These are phyloP conservation scores for Liasis olivaceus DNA, from an alignment of 2,797 vertebrate species.

Conservation along the genomic window DNA sequence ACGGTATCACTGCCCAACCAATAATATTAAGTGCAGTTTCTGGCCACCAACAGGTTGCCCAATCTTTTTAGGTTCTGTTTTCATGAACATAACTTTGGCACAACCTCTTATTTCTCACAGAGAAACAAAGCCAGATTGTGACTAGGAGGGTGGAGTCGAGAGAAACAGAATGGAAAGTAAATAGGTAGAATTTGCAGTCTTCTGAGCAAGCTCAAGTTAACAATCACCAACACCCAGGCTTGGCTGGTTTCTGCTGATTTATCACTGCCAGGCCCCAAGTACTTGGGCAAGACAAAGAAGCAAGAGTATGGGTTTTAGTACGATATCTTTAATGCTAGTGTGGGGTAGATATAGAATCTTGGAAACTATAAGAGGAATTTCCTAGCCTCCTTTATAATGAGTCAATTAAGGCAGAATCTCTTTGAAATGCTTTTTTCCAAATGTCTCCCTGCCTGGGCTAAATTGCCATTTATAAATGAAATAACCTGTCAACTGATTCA, in stretches of 20 bases:
- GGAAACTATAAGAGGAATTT: neutral
- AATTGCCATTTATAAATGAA: neutral
- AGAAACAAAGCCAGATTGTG: neutral
- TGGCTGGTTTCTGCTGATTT: neutral
- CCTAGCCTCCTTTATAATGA: neutral
- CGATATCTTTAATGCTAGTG: neutral
- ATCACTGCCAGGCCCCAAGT: neutral
- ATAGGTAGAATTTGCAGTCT: neutral
- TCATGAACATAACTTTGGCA: neutral
- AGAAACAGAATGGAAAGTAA: neutral
- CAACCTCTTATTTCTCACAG: neutral
- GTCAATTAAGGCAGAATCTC: neutral
- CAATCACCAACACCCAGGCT: neutral
- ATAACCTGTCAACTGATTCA: neutral
- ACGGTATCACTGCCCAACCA: neutral
- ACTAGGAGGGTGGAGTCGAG: neutral
- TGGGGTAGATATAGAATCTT: neutral
- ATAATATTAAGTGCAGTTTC: neutral
- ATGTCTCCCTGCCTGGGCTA: neutral
- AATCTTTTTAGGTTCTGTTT: neutral
- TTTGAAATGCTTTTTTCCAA: neutral
- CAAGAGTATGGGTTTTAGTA: neutral
- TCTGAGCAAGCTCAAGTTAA: neutral
- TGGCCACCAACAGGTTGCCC: neutral
- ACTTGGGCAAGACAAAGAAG: neutral